Conservation (phyloP, 1,140 invertebrate genomes). For the Bombus picipes region DNA sequence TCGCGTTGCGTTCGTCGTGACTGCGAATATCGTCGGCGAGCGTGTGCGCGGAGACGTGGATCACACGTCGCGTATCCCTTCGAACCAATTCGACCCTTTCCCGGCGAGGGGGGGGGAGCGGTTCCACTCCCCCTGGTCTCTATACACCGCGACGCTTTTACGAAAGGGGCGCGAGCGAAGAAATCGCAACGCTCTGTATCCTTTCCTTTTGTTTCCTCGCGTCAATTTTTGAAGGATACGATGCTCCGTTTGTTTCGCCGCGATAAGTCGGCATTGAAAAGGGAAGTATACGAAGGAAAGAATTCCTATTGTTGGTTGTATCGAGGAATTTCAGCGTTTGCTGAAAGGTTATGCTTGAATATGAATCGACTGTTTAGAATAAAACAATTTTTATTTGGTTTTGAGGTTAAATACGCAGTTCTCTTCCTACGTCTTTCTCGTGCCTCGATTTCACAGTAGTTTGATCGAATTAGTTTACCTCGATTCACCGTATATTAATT, state of each 20-base stretch:
- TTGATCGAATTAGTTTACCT: neutral
- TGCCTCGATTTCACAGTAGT: neutral
- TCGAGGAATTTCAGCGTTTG: too few relatives aligned
- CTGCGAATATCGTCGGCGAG: neutral
- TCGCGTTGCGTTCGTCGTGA: neutral
- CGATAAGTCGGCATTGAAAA: neutral
- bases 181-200: neutral
- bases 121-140: neutral
- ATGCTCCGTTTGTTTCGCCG: neutral
- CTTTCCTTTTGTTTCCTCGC: neutral
- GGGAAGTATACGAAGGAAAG: too few relatives aligned
- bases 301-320: neutral
- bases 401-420: accelerated
- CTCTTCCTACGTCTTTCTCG: neutral
- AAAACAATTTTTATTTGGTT: neutral
- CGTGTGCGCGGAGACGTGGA: constrained; percentile 8
- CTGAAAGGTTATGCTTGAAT: neutral
- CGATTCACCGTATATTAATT: neutral
- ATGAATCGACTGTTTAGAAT: neutral
- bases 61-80: constrained; percentile 51
- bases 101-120: neutral
- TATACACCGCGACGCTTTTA: neutral
- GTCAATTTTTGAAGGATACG: constrained; percentile 10
- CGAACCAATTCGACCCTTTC: constrained; percentile 11
- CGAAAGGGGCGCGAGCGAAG: neutral